Evolutionary conservation across 2,113 vertebrate genomes (phyloP).

Genomic region (Scortum barcoo): DNA sequence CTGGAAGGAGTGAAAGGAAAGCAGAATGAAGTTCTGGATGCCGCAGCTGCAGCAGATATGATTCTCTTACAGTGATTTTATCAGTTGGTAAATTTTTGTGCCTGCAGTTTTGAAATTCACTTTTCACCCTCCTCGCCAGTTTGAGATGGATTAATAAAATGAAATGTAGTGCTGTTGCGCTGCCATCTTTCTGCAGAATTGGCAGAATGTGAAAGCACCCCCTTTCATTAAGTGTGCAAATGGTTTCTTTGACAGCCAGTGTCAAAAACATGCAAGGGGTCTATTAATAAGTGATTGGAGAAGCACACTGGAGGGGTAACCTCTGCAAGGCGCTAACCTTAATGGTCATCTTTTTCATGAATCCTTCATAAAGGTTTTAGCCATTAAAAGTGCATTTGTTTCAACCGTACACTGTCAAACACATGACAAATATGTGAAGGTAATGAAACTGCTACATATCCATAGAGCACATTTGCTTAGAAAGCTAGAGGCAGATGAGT

Average conservation of each 20-base stretch:
- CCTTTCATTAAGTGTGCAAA: constrained; percentile 75
- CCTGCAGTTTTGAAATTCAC: constrained; percentile 37
- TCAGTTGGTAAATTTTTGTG: constrained; percentile 20
- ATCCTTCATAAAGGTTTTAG: constrained; percentile 72
- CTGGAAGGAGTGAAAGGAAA: constrained; percentile 6
- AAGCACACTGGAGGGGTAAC: constrained; percentile 58
- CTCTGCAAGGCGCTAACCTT: constrained; percentile 60
- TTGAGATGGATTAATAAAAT: constrained; percentile 60
- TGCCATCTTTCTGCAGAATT: constrained; percentile 69
- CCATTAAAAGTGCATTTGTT: constrained; percentile 70
- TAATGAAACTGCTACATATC: constrained; percentile 52
- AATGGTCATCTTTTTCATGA: constrained; percentile 70
- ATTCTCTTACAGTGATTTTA: constrained; percentile 37
- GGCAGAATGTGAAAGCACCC: constrained; percentile 60
- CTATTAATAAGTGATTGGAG: constrained; percentile 69
- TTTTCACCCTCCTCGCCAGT: constrained; percentile 25
- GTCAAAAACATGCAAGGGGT: constrained; percentile 73
- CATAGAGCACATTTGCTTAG: constrained; percentile 62
- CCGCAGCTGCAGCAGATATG: constrained; percentile 16
- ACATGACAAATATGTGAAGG: constrained; percentile 47
- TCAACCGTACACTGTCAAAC: constrained; percentile 42
- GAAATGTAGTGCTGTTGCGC: constrained; percentile 41
- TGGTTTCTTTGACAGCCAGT: constrained; percentile 72
- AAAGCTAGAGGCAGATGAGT: constrained; percentile 54
- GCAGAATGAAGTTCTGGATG: constrained; percentile 4